phyloP scores from a whole-genome alignment of 2,797 vertebrate species.

The Chaetophractus vellerosus region DNA sequence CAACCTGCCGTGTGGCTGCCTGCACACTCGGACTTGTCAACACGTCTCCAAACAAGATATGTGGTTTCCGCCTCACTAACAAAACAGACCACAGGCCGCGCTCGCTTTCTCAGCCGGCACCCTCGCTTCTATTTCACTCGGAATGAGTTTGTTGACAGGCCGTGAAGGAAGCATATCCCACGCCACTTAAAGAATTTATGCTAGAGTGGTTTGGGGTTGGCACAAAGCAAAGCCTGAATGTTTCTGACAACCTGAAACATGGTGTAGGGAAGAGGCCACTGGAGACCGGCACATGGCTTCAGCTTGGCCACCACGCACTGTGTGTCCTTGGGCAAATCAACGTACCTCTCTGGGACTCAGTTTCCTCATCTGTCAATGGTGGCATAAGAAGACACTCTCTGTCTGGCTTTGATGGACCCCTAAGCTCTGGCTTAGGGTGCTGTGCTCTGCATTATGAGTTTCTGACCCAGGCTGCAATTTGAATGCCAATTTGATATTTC shows the following conservation, averaged over 20 bases:
- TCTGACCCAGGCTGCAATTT: background rate
- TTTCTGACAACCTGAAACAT: background rate
- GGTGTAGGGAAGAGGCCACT: background rate
- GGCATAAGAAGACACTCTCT: background rate
- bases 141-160: background rate
- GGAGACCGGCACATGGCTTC: background rate
- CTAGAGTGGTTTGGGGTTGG: background rate
- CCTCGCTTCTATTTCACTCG: background rate
- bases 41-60: slow-evolving; percentile 29
- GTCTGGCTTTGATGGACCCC: background rate
- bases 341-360: background rate
- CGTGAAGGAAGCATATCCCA: background rate
- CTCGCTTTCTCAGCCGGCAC: background rate
- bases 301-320: background rate
- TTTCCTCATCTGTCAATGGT: background rate
- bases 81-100: background rate
- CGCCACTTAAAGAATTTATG: background rate
- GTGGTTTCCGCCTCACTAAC: slow-evolving; percentile 9
- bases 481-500: slow-evolving; percentile 13
- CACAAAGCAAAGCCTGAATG: background rate
- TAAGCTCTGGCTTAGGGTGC: background rate
- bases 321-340: background rate
- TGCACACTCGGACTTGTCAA: background rate
- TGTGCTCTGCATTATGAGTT: background rate
- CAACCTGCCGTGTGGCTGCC: fast-evolving